A percentile compares a stretch with the other conserved stretches of the same genome.
Evolutionary conservation across 1,140 invertebrate genomes (phyloP).

Genomic region (Tetragnatha versicolor): DNA sequence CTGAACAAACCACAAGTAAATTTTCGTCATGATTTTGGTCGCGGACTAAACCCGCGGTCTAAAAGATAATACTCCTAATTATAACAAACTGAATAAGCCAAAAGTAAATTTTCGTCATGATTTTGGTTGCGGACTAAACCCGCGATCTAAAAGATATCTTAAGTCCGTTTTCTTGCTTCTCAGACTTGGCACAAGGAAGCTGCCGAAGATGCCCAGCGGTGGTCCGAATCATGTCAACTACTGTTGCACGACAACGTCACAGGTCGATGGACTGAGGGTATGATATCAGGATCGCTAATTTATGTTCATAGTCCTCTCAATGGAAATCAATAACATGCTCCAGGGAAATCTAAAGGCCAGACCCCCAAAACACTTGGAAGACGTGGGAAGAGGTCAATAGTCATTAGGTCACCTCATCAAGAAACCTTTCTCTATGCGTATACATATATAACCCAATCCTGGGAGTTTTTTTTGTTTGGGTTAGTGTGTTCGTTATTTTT

Average conservation of each 20-base stretch:
- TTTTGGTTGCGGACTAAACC: no score
- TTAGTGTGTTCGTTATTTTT: background rate
- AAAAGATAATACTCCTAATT: no score
- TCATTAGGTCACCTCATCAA: no score
- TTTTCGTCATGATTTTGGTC: no score
- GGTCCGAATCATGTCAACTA: conserved; percentile 76
- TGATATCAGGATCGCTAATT: background rate
- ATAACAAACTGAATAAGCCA: no score
- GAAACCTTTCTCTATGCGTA: no score
- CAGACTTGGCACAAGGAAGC: conserved; percentile 78
- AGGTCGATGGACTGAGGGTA: conserved; percentile 71
- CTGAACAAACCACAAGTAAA: no score
- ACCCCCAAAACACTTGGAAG: no score
- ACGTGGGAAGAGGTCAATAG: no score
- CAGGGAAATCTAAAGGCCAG: no score
- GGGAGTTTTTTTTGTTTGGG: background rate
- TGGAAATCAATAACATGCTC: background rate
- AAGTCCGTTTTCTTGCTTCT: conserved; percentile 18
- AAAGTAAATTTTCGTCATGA: no score
- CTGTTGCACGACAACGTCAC: conserved; percentile 75
- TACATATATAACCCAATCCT: background rate
- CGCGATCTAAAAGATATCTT: background rate
- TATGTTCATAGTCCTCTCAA: background rate
- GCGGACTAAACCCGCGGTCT: no score
- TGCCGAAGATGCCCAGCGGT: conserved; percentile 75